Conservation (phyloP, 2,888 invertebrate species). For the Achlya flavicornis region DNA sequence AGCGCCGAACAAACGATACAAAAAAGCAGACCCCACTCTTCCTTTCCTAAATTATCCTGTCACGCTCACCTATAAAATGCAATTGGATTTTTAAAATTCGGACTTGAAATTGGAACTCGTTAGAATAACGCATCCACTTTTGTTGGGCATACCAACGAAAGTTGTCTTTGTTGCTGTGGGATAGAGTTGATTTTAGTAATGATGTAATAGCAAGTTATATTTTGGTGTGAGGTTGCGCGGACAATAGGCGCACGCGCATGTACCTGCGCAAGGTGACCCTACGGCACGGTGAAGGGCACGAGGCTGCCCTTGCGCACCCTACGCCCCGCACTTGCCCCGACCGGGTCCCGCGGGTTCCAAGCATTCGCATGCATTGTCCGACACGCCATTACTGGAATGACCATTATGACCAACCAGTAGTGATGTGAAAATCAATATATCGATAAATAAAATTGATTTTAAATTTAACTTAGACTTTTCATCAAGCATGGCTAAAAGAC, state of each 20-base stretch:
- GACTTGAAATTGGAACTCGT: conserved; percentile 71
- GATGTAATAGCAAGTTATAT: conserved; percentile 37
- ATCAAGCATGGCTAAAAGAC: no score
- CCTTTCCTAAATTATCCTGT: conserved; percentile 83
- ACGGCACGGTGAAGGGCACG: conserved; percentile 73
- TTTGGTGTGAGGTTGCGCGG: conserved; percentile 71
- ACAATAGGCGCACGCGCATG: conserved; percentile 80
- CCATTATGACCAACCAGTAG: conserved; percentile 52
- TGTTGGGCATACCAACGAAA: conserved; percentile 19
- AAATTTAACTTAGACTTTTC: no score
- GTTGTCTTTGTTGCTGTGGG: conserved; percentile 15
- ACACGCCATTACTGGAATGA: conserved; percentile 76
- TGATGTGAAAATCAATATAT: conserved; percentile 28
- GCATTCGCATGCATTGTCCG: conserved; percentile 70
- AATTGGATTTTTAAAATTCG: conserved; percentile 75
- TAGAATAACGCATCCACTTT: conserved; percentile 56
- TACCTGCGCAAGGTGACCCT: conserved; percentile 80
- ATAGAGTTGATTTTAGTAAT: conserved; percentile 28
- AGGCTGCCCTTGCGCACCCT: conserved; percentile 69
- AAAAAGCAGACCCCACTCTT: conserved; percentile 59
- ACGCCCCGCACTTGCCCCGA: conserved; percentile 41
- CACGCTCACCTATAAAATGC: conserved; percentile 82
- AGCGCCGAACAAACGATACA: conserved; percentile 42
- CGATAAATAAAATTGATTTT: conserved; percentile 19
- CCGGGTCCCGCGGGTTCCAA: conserved; percentile 45